Conservation (phyloP, 1,140 invertebrate species). For the Ladona fulva region DNA sequence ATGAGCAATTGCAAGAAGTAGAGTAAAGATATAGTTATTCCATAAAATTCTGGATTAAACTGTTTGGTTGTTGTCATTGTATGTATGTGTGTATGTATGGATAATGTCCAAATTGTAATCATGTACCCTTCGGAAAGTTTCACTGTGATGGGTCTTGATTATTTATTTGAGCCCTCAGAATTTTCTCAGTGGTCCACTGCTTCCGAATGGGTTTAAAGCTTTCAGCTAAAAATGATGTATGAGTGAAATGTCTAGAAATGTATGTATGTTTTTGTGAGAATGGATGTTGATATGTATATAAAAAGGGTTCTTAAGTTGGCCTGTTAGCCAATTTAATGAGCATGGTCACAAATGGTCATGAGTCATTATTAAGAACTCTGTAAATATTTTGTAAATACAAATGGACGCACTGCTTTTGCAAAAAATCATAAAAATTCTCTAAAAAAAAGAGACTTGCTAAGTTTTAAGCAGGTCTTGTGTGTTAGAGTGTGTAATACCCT, state of each 20-base stretch:
- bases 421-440: background rate
- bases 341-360: background rate
- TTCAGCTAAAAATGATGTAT: background rate
- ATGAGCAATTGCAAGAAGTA: background rate
- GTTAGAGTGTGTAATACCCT: slow-evolving; percentile 4
- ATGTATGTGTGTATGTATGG: background rate
- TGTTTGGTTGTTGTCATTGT: background rate
- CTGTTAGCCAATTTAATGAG: background rate
- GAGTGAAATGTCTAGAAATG: background rate
- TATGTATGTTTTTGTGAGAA: background rate
- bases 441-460: background rate
- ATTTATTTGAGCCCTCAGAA: background rate
- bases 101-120: background rate
- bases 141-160: background rate
- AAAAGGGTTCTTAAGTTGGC: background rate
- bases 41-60: background rate
- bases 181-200: background rate
- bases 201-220: slow-evolving; percentile 1
- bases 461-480: background rate
- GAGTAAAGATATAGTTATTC: background rate
- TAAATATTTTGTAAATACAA: slow-evolving; percentile 4
- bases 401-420: slow-evolving; percentile 7
- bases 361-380: background rate
- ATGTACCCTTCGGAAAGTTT: background rate
- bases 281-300: slow-evolving; percentile 4